Evolutionary conservation across 2,113 vertebrate species (phyloP), one percentile per base, ranked within the genome.

Genomic region (western clawed frog (Xenopus tropicalis)): DNA sequence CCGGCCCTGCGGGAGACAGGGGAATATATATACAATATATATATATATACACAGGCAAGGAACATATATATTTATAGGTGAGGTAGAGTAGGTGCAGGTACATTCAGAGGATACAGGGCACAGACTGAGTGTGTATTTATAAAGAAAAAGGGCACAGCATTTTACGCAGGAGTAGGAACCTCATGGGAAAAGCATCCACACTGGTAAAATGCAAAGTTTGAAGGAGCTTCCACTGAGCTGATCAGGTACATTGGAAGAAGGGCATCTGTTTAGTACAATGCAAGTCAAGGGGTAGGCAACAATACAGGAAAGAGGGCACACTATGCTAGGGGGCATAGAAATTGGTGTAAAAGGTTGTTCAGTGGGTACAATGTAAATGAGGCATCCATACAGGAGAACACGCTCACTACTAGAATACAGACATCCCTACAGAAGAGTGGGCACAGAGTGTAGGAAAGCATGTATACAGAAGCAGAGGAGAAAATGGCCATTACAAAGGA

Each of bases 1-100:
- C 77, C 94, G 92, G 42, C 94, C 93, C 95, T 97, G 83, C 0
- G 14, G 76, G 80, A 83, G 58, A 81, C 61, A 78, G 56, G 22
- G 46, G 20, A 61, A 59, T 13, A 37, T 46, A 62, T 72, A 76
- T 54, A 66, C 13, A 63, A 22, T 14, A 71, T 42, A 71, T 48
- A 61, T 71, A 61, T 71, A 62, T 75, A 69, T 67, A 59, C 17
- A 75, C 43, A 29, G 19, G 54, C 72, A 51, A 19, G 54, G 61
- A 20, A 6, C 22, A 51, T 37, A 37, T 37, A 37, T 62, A 43
- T n/a, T 67, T 57, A 75, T 42, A 29, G 13, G 54, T 64, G 29
- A 29, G 54, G 44, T 17, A 24, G 21, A 59, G 21, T n/a, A 54
- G n/a, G 52, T 54, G 52, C 8, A n/a, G 52, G 0, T 17, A 54